Percentiles rank a stretch among this genome's conserved stretches.
These are phyloP conservation scores for Ophion ellenae DNA, from an alignment of 2,888 invertebrate species.

Conservation along the genomic window DNA sequence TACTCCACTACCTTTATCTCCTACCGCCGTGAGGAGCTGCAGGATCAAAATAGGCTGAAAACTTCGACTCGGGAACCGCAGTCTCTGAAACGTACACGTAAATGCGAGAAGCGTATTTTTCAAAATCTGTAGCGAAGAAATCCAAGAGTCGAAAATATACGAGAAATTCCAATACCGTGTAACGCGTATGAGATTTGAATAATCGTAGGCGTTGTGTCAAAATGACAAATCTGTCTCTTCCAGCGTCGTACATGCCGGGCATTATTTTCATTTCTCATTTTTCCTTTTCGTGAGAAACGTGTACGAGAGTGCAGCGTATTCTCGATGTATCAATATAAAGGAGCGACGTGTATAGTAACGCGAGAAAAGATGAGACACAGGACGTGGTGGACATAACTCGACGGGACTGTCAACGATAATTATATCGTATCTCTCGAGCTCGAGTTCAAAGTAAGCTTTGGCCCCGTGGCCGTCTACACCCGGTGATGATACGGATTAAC, in stretches of 20 bases:
- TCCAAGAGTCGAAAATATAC: constrained; percentile 5
- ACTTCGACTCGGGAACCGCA: no score
- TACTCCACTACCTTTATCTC: no score
- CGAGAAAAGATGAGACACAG: constrained; percentile 28
- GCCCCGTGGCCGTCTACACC: constrained; percentile 10
- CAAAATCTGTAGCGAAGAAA: not conserved
- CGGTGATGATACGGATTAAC: constrained; percentile 47
- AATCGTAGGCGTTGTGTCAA: constrained; percentile 29
- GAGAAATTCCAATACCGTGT: not conserved
- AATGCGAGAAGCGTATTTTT: not conserved
- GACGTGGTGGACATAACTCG: constrained; percentile 32
- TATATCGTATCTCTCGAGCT: constrained; percentile 43
- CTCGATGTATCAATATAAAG: constrained; percentile 40
- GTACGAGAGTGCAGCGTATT: constrained; percentile 16
- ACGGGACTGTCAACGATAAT: constrained; percentile 59
- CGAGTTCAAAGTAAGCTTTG: constrained; percentile 57
- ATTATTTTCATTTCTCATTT: constrained; percentile 17
- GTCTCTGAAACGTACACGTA: no score
- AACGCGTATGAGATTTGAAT: constrained; percentile 10
- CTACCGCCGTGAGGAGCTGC: no score
- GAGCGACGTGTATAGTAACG: constrained; percentile 22
- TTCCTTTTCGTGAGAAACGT: not conserved
- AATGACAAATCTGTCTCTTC: constrained; percentile 23
- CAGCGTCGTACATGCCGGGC: not conserved
- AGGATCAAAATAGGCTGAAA: no score